phyloP scores from a whole-genome alignment of 2,113 vertebrate genomes.

The Pituophis catenifer region DNA sequence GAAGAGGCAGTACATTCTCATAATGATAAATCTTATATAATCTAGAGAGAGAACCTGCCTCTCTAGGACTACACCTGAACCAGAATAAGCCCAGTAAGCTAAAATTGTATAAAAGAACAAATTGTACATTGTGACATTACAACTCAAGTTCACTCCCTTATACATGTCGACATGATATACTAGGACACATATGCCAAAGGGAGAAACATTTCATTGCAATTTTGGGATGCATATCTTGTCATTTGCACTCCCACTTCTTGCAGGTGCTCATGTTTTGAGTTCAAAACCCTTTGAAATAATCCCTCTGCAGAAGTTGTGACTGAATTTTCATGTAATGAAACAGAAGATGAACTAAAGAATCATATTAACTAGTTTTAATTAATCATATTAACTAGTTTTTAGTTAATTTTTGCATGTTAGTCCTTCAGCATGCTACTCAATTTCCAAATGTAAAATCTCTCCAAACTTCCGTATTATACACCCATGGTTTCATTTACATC shows the following conservation, averaged over 20 bases:
- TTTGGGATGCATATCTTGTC: neutral
- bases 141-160: neutral
- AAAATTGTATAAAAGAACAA: neutral
- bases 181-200: neutral
- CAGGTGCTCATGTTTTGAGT: neutral
- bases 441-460: neutral
- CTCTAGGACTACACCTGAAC: neutral
- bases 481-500: neutral
- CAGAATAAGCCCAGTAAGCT: neutral
- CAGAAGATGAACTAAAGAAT: neutral
- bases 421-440: neutral
- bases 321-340: neutral
- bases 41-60: neutral
- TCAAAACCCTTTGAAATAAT: neutral
- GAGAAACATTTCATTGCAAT: neutral
- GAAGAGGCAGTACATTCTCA: neutral
- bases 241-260: neutral
- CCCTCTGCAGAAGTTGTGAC: neutral
- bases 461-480: neutral
- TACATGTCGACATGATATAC: neutral
- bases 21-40: neutral
- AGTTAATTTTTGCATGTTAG: neutral
- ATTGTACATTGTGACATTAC: neutral
- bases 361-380: neutral
- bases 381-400: neutral